Evolutionary conservation across 1,140 invertebrate genomes (phyloP), one percentile per base, ranked within the genome.

Genomic region (Chelonus insularis): DNA sequence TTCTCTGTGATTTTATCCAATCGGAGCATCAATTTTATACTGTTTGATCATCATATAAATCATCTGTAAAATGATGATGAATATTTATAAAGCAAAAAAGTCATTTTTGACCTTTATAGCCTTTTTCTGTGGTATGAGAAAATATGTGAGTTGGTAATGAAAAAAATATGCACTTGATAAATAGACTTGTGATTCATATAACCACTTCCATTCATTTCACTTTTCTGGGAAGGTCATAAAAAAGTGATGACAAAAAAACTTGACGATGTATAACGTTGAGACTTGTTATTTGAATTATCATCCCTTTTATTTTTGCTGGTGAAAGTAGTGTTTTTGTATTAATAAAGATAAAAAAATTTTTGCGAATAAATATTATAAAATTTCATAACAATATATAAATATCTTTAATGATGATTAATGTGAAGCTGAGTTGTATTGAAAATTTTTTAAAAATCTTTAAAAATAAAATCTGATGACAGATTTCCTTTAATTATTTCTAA

Each of bases 181-280:
- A 62, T 57, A 62, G 51, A 48, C 39, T 39, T 11, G 7, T 47
- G 45, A 55, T 62, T 62, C 60, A 62, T 47, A 56, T 29, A 29
- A 57, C 52, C 60, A 62, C 20, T 36, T 51, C 60, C 50, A 61
- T 61, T 58, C 18, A 21, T 58, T 50, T 37, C 43, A 23, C 37
- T 52, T 14, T 20, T 32, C 23, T 37, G 20, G 20, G 12, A 45
- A 32, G 11, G 39, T 11, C 11, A 16, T 48, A n/a, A 37, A 50
- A 48, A 23, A 18, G 32, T 16, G 47, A 32, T 14, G 20, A 21
- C 18, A 55, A 20, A 32, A 25, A 61, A 34, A 47, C 25, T 29
- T 29, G 25, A 29, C 25, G 25, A 29, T 29, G 25, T 29, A 29
- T 3, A 29, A 7, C 25, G 25, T 29, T 29, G 25, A n/a, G 25